phyloP scores from a whole-genome alignment of 1,140 invertebrate genomes.

The Drosophila subobscura region DNA sequence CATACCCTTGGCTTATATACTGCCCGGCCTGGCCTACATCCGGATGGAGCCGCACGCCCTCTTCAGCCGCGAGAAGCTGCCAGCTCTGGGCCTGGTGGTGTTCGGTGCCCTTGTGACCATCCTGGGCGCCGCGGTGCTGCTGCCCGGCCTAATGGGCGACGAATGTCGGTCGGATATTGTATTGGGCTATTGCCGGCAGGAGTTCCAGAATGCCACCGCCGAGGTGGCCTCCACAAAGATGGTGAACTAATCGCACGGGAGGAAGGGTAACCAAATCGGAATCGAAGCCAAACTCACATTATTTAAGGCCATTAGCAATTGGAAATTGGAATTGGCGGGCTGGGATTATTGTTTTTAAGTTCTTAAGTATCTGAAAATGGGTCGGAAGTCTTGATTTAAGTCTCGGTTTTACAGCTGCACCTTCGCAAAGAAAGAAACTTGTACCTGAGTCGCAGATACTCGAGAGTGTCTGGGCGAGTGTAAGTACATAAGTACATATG shows the following conservation, averaged over 20 bases:
- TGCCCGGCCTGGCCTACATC: slow-evolving; percentile 92
- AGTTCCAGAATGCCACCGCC: slow-evolving; percentile 61
- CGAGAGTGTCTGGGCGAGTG: slow-evolving; percentile 49
- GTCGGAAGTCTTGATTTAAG: slow-evolving; percentile 4
- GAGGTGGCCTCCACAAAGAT: slow-evolving; percentile 26
- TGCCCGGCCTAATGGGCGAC: slow-evolving; percentile 74
- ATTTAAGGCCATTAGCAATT: slow-evolving; percentile 36
- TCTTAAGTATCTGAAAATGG: neutral
- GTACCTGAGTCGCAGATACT: slow-evolving; percentile 73
- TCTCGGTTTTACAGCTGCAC: slow-evolving; percentile 23
- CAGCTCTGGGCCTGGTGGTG: slow-evolving; percentile 88
- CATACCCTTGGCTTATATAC: slow-evolving; percentile 92
- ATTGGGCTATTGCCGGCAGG: slow-evolving; percentile 79
- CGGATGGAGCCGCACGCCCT: slow-evolving; percentile 89
- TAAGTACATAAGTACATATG: neutral
- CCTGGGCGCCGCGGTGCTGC: slow-evolving; percentile 84
- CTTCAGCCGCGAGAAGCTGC: slow-evolving; percentile 88
- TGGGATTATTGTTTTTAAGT: slow-evolving; percentile 9
- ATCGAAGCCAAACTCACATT: slow-evolving; percentile 35
- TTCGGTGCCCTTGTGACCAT: slow-evolving; percentile 90
- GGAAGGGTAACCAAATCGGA: slow-evolving; percentile 1
- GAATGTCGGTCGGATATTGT: slow-evolving; percentile 82
- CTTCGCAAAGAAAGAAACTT: slow-evolving; percentile 49
- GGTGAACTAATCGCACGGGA: slow-evolving; percentile 37
- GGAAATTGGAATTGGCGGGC: slow-evolving; percentile 28